A percentile compares a stretch with the other conserved stretches of the same genome.
These are phyloP conservation scores for Psylliodes chrysocephalus DNA, from an alignment of 2,888 invertebrate species.

Conservation along the genomic window DNA sequence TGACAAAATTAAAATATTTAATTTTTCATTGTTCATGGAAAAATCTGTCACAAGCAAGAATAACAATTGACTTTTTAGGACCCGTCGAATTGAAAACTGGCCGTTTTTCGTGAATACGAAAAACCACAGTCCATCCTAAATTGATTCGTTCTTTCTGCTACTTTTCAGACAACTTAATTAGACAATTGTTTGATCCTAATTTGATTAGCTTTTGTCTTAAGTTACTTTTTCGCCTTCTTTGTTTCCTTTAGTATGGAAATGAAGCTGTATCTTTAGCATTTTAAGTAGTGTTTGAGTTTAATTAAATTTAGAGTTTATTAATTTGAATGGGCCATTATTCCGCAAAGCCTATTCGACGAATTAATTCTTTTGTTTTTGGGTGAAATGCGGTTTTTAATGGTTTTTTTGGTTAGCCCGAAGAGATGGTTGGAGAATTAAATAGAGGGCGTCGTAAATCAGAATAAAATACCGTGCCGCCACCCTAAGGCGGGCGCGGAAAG, in stretches of 20 bases:
- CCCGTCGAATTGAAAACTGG: conserved; percentile 47
- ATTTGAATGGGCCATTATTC: conserved; percentile 30
- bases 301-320: conserved; percentile 43
- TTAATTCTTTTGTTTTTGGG: conserved; percentile 15
- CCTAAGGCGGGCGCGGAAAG: too few relatives aligned
- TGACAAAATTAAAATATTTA: conserved; percentile 53
- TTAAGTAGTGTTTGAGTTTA: conserved; percentile 51
- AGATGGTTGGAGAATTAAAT: too few relatives aligned
- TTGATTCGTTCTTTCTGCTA: conserved; percentile 50
- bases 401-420: background rate
- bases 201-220: conserved; percentile 59
- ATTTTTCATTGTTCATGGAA: conserved; percentile 48
- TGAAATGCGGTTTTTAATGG: background rate
- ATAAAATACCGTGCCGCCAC: too few relatives aligned
- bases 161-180: conserved; percentile 57
- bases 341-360: background rate
- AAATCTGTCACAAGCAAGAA: conserved; percentile 41
- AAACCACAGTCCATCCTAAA: conserved; percentile 42
- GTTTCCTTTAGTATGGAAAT: conserved; percentile 53
- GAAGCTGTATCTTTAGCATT: conserved; percentile 55
- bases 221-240: conserved; percentile 52
- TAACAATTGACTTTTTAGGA: conserved; percentile 53
- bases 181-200: conserved; percentile 62
- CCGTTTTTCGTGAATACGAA: conserved; percentile 45
- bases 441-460: too few relatives aligned